A percentile compares a stretch with the other conserved stretches of the same genome.
phyloP scores from a whole-genome alignment of 2,888 invertebrate species.

The Eupithecia insigniata region DNA sequence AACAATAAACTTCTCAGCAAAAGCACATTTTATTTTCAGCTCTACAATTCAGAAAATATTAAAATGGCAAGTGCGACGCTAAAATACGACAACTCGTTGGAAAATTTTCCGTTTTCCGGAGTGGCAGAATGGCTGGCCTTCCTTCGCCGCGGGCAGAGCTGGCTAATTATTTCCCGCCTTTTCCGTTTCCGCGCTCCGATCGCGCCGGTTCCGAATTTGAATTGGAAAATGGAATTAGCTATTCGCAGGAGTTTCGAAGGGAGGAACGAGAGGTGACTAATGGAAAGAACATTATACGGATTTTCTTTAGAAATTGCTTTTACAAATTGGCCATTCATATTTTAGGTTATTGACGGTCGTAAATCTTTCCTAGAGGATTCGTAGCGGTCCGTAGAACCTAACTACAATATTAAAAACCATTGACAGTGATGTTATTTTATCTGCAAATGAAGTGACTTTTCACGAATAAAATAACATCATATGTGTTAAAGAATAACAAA shows the following conservation, averaged over 20 bases:
- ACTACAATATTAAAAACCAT: not conserved
- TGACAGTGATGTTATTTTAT: not conserved
- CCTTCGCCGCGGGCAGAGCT: conserved; percentile 68
- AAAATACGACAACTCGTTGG: conserved; percentile 53
- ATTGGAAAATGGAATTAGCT: conserved; percentile 48
- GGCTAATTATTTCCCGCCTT: conserved; percentile 81
- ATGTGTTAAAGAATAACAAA: conserved; percentile 9
- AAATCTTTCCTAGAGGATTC: not conserved
- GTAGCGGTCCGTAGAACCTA: not conserved
- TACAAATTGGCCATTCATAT: not conserved
- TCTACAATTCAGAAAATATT: conserved; percentile 30
- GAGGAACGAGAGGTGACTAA: not conserved
- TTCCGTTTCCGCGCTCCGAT: conserved; percentile 65
- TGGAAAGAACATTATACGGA: not conserved
- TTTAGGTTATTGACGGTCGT: not conserved
- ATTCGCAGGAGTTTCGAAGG: conserved; percentile 6
- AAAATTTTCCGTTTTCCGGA: conserved; percentile 50
- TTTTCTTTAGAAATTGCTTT: conserved; percentile 15
- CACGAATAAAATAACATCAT: not conserved
- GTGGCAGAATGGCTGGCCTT: conserved; percentile 60
- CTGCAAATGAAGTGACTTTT: no score
- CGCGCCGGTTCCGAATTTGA: conserved; percentile 54
- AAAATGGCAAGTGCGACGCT: conserved; percentile 49
- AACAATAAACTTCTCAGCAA: conserved; percentile 7
- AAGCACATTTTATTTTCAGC: conserved; percentile 12